Percentiles rank a stretch among this genome's conserved stretches.
Conservation (phyloP, 2,888 invertebrate genomes). For the Keiferia lycopersicella region DNA sequence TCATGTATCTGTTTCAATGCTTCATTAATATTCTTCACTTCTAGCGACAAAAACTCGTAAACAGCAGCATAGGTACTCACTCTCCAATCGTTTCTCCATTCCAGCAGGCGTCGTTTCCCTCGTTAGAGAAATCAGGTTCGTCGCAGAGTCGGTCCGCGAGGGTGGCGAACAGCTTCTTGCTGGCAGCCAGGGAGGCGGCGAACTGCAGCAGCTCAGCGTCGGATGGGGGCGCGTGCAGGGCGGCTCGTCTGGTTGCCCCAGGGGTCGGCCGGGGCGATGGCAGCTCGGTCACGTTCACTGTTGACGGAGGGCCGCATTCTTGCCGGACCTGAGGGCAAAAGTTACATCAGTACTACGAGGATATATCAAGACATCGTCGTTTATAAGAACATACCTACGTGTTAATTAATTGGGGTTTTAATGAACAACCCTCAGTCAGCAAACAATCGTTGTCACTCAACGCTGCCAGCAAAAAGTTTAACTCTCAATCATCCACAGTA, state of each 20-base stretch:
- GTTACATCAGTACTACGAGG: too few species aligned
- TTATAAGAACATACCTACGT: too few species aligned
- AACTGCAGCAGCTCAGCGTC: conserved; percentile 84
- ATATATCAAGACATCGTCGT: too few species aligned
- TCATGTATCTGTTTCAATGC: too few species aligned
- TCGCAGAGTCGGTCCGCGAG: conserved; percentile 91
- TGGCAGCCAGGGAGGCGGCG: conserved; percentile 84
- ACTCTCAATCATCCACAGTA: conserved; percentile 13
- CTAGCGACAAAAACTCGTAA: too few species aligned
- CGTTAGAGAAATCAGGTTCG: conserved; percentile 85
- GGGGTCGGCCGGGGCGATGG: conserved; percentile 50
- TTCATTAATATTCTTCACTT: not conserved
- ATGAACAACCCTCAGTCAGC: too few species aligned
- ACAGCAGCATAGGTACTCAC: conserved; percentile 71
- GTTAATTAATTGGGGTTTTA: too few species aligned
- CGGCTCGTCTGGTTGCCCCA: conserved; percentile 56
- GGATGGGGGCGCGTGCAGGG: conserved; percentile 82
- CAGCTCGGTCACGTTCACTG: conserved; percentile 50
- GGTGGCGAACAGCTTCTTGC: conserved; percentile 91
- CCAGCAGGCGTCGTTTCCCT: conserved; percentile 88
- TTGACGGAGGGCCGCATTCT: conserved; percentile 69
- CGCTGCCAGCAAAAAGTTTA: conserved; percentile 3
- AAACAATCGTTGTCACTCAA: not conserved
- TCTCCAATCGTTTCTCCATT: conserved; percentile 89
- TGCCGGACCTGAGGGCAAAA: conserved; percentile 58